These are phyloP conservation scores for Marronus borbonicus DNA, from an alignment of 2,888 invertebrate species.

Conservation along the genomic window DNA sequence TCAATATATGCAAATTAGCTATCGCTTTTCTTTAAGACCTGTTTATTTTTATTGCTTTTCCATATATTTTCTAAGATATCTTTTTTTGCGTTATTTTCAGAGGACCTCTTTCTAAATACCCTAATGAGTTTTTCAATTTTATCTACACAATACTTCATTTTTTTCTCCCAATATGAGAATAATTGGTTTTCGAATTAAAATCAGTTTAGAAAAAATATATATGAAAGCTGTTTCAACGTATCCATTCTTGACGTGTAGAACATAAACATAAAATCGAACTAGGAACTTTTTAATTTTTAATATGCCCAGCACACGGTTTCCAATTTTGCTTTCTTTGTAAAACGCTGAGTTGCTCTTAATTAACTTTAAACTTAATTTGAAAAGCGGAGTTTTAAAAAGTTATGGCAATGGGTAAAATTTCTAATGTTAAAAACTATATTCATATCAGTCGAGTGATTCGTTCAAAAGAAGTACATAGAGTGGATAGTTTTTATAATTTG, in stretches of 20 bases:
- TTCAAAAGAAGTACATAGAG: too few species aligned
- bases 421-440: conserved; percentile 1
- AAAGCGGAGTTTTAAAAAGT: neutral
- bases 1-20: conserved; percentile 60
- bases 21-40: conserved; percentile 57
- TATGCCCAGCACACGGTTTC: too few species aligned
- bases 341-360: neutral
- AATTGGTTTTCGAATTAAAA: conserved; percentile 12
- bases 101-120: conserved; percentile 41
- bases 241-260: too few species aligned
- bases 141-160: neutral
- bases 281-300: neutral
- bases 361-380: too few species aligned
- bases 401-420: neutral
- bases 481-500: too few species aligned
- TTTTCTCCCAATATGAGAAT: neutral
- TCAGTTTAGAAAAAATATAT: neutral
- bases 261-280: too few species aligned
- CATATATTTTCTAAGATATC: conserved; percentile 52
- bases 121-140: conserved; percentile 37
- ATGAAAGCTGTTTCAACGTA: too few species aligned
- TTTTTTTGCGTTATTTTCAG: conserved; percentile 7
- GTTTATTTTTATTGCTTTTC: conserved; percentile 58
- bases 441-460: neutral
- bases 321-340: neutral